phyloP scores from a whole-genome alignment of 2,888 invertebrate genomes.

The Acanthosepion pharaonis region DNA sequence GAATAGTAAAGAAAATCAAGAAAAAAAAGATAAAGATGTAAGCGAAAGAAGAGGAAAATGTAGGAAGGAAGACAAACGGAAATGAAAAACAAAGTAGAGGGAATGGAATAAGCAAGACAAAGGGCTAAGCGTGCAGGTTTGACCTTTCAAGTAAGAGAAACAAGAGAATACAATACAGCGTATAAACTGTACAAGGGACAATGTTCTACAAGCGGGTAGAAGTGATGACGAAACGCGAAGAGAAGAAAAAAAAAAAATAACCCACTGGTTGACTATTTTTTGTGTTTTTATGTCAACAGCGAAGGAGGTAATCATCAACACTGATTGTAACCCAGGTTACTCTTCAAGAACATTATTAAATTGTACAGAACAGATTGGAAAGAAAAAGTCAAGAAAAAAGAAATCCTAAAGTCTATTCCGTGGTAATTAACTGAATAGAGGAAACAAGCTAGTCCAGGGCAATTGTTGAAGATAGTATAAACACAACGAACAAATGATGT shows the following conservation, averaged over 20 bases:
- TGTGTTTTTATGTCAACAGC: not conserved
- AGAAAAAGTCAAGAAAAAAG: not conserved
- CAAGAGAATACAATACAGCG: not conserved
- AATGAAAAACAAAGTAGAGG: not conserved
- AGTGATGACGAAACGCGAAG: not conserved
- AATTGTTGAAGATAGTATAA: not conserved
- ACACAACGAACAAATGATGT: not conserved
- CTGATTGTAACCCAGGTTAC: not conserved
- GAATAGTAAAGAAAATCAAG: no score
- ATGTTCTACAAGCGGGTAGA: not conserved
- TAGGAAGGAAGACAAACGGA: accelerated
- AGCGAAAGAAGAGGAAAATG: not conserved
- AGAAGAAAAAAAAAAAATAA: not conserved
- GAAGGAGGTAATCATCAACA: not conserved
- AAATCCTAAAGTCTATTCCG: not conserved
- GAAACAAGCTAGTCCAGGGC: not conserved
- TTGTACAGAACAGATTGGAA: not conserved
- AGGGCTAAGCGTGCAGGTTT: not conserved
- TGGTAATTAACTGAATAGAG: not conserved
- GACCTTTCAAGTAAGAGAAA: not conserved
- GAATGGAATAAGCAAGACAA: not conserved
- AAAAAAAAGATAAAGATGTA: no score
- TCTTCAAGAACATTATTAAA: not conserved
- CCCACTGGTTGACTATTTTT: not conserved
- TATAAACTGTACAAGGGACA: not conserved